Evolutionary conservation across 2,113 vertebrate species (phyloP).

Genomic region (Phalacrocorax brasilianus): DNA sequence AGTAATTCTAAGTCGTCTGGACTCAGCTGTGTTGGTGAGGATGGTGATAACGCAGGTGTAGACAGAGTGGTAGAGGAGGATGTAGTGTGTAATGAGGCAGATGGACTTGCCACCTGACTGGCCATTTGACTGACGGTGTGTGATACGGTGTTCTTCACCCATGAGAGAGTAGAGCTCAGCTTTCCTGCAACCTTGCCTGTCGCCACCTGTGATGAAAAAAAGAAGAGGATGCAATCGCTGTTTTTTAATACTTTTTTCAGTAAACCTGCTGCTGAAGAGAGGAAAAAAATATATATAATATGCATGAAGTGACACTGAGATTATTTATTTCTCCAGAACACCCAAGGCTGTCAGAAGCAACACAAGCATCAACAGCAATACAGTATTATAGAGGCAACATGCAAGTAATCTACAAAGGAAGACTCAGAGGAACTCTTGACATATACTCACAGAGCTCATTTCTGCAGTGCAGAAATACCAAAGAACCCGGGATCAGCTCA

Average conservation of each 20-base stretch:
- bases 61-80: slow-evolving; percentile 88
- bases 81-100: slow-evolving; percentile 88
- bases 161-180: slow-evolving; percentile 99
- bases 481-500: slow-evolving; percentile 1
- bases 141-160: slow-evolving; percentile 98
- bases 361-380: background rate
- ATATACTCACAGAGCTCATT: background rate
- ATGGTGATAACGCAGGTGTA: slow-evolving; percentile 84
- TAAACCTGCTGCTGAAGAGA: background rate
- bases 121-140: slow-evolving; percentile 99
- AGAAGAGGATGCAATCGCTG: background rate
- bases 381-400: background rate
- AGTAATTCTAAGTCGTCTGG: slow-evolving; percentile 93
- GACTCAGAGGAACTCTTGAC: background rate
- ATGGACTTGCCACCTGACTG: slow-evolving; percentile 95
- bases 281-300: background rate
- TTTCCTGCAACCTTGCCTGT: slow-evolving; percentile 97
- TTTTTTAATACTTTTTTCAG: background rate
- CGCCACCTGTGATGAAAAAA: slow-evolving; percentile 85
- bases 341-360: background rate
- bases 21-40: slow-evolving; percentile 87
- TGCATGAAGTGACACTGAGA: background rate
- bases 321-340: background rate
- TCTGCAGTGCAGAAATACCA: slow-evolving; percentile 28
- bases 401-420: background rate